Evolutionary conservation across 2,113 vertebrate species (phyloP), one percentile per base, ranked within the genome.

Genomic region (Ranitomeya imitator): DNA sequence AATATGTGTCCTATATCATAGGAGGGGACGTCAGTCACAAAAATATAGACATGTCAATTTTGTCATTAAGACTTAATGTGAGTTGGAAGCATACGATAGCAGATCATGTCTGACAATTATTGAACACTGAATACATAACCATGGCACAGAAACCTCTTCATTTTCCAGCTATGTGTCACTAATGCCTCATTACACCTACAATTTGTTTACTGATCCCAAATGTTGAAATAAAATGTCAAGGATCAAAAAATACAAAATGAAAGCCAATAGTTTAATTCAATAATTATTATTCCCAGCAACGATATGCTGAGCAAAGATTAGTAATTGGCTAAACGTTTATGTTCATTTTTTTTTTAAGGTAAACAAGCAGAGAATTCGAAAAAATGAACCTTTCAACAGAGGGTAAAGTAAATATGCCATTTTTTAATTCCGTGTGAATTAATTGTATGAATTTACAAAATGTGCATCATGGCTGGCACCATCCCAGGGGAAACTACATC

Each of bases 241-340:
- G 10, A 79, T 79, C 21, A 79, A 79, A 52, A 55, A 57, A 57
- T 13, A 57, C 51, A 55, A 79, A 79, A 57, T 79, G 77, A 79
- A 79, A 79, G 77, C 13, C 52, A 15, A 57, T 55, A 79, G 52
- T 79, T 57, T 79, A 79, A 79, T 79, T 55, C 77, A 79, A 79
- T 79, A 79, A 79, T 21, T 23, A n/a, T 79, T 23, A 57, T 15
- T 79, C 12, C 52, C 15, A 57, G n/a, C 52, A 19, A 52, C 54
- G 77, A 2, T 57, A 57, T 19, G 12, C 55, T 31, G 16, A 31
- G 23, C 4, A 80, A 4, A 54, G 3, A 52, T 78, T 74, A 74
- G 26, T 16, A 54, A 54, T 14, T 45, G 71, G 4, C 7, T 18
- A 11, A 5, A 4, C n/a, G 3, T 12, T 54, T 78, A 6, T 54